Percentiles rank a stretch among this genome's conserved stretches.
These are phyloP conservation scores for Cricetomys ansorgei DNA, from an alignment of 2,113 vertebrate genomes.

Conservation along the genomic window DNA sequence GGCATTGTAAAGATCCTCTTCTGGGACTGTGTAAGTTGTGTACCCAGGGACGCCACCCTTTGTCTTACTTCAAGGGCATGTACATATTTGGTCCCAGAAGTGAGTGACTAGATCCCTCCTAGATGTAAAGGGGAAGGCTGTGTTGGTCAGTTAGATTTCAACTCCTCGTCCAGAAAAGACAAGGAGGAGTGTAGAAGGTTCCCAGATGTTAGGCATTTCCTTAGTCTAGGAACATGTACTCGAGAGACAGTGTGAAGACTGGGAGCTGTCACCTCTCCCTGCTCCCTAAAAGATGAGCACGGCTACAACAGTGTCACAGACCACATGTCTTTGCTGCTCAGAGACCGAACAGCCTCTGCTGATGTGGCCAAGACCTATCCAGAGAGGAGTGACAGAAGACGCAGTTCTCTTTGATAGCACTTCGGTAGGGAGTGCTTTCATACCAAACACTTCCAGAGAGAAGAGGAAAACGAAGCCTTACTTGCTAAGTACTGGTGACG, in stretches of 20 bases:
- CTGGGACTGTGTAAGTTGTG: neutral
- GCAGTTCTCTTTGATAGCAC: neutral
- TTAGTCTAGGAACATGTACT: neutral
- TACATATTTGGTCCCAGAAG: neutral
- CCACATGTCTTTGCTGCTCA: neutral
- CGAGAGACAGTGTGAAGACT: neutral
- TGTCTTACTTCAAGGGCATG: neutral
- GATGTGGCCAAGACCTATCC: neutral
- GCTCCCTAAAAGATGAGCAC: neutral
- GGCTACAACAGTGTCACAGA: neutral
- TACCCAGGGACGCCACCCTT: neutral
- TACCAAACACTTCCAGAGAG: neutral
- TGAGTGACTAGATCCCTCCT: neutral
- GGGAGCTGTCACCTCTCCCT: neutral
- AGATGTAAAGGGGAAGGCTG: neutral
- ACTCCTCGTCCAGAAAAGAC: neutral
- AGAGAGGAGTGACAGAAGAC: neutral
- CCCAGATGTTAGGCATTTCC: neutral
- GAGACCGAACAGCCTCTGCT: neutral
- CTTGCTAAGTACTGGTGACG: neutral
- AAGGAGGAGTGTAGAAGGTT: neutral
- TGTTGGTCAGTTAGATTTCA: neutral
- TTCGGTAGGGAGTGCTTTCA: neutral
- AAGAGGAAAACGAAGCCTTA: neutral
- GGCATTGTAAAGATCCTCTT: neutral